Evolutionary conservation across 2,797 vertebrate species (phyloP).

Genomic region (Enteromius fasciolatus): DNA sequence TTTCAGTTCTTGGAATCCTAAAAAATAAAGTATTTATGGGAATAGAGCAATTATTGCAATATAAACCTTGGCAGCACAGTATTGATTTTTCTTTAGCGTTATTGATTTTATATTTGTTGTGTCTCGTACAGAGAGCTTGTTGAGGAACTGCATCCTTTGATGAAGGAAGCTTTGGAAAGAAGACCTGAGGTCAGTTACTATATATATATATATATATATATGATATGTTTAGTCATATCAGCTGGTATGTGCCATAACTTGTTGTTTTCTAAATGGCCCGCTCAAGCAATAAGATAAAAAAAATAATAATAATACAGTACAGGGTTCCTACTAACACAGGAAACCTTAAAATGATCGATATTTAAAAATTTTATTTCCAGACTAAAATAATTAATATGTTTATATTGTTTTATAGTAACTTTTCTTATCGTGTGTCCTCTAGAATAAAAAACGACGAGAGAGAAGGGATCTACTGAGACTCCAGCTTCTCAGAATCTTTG

Average conservation of each 20-base stretch:
- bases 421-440: not conserved
- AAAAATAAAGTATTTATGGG: constrained; percentile 29
- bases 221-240: constrained; percentile 7
- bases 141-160: constrained; percentile 95
- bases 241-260: not conserved
- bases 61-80: not conserved
- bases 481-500: constrained; percentile 94
- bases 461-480: constrained; percentile 91
- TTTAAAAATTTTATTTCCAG: not conserved
- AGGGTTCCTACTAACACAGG: not conserved
- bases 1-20: constrained; percentile 17
- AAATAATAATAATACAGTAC: not conserved
- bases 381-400: not conserved
- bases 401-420: not conserved
- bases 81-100: constrained; percentile 30
- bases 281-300: not conserved
- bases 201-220: not conserved
- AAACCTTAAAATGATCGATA: not conserved
- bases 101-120: constrained; percentile 22
- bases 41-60: constrained; percentile 18
- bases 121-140: constrained; percentile 85
- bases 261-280: not conserved
- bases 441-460: constrained; percentile 98
- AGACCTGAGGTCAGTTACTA: constrained; percentile 89
- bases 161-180: constrained; percentile 97